Evolutionary conservation across 2,888 invertebrate species (phyloP), one percentile per base, ranked within the genome.

Genomic region (Leptarthrus brevirostris): DNA sequence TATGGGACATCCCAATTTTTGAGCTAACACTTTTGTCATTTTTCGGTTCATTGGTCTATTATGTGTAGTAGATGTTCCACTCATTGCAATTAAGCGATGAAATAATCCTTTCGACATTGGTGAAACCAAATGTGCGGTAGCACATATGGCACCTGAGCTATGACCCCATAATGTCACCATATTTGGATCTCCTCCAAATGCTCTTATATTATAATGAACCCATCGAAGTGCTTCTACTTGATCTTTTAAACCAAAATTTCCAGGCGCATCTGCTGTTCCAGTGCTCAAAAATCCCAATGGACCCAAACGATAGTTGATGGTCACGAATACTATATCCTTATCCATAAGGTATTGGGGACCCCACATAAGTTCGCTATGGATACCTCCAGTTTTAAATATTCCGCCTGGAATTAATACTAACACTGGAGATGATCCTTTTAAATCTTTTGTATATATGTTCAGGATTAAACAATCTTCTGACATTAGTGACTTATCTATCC

Each of bases 1-100:
- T 10, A 86, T 86, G 4, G 89, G 86, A 79, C 90, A 90, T 70
- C 82, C 83, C 0, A 89, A 79, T 1, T 88, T 76, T 58, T 83
- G 79, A 0, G 90, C 90, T 78, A 90, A 88, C 77, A 86, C 87
- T 72, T 85, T 83, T 0, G 89, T 89, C 30, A 90, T 78, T 49
- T 86, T 80, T 4, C 85, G 20, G 0, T 81, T 77, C 0, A 87
- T 87, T 0, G 88, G 83, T 2, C 86, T 84, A 77, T 83, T 86
- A 24, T 88, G 87, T 30, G 85, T 85, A 0, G 87, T 84, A 0
- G 87, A 86, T 0, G 91, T 87, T 0, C 89, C 91, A 77, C 91
- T 91, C 88, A 90, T 89, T 0, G 89, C 87, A 12, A 92, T 89
- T 0, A 87, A 92, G 47, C 88, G 86, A 79, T 92, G 91, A 83